Evolutionary conservation across 2,797 vertebrate genomes (phyloP).

Genomic region (Mustela erminea): DNA sequence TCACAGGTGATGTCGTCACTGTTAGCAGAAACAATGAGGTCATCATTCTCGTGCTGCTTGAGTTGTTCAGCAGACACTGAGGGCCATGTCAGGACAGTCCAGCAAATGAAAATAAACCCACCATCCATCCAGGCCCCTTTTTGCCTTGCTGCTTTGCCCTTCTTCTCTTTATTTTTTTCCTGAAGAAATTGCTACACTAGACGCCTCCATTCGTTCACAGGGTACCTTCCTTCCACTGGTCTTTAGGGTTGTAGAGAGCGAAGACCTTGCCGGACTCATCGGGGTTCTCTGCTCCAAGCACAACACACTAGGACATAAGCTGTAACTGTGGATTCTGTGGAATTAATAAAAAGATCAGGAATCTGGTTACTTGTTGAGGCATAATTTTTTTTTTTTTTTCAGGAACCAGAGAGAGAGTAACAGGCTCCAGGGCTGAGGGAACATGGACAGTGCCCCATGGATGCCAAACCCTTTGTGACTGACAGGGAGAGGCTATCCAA

Average conservation of each 20-base stretch:
- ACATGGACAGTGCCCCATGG: rapidly evolving
- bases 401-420: background rate
- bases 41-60: slow-evolving; percentile 17
- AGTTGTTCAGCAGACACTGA: background rate
- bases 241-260: background rate
- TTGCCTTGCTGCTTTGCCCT: background rate
- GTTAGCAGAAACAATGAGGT: background rate
- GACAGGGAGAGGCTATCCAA: background rate
- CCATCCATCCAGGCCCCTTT: background rate
- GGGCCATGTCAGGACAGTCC: background rate
- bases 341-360: background rate
- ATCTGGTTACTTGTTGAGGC: background rate
- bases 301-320: background rate
- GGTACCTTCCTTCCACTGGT: background rate
- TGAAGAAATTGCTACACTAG: background rate
- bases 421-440: background rate
- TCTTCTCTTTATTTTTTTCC: background rate
- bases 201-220: background rate
- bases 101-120: background rate
- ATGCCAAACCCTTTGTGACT: background rate
- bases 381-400: background rate
- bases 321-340: background rate
- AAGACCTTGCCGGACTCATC: background rate
- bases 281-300: background rate
- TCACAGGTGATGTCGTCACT: background rate